phyloP scores from a whole-genome alignment of 1,140 invertebrate species.

The Penaeus chinensis region DNA sequence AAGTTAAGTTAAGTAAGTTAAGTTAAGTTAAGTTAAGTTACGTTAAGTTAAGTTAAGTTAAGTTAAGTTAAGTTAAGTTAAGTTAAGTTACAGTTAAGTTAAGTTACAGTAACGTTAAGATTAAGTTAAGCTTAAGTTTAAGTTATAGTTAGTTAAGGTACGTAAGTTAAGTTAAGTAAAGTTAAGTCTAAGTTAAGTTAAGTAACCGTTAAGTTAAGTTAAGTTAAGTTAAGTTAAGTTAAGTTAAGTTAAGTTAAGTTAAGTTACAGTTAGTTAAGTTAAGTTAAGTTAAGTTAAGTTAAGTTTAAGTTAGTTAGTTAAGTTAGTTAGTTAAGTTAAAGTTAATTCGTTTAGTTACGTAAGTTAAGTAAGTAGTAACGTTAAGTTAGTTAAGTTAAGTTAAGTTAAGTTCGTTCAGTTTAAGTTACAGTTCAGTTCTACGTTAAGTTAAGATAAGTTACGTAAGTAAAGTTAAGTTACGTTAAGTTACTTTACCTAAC shows the following conservation, averaged over 20 bases:
- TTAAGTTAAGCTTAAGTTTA: slow-evolving; percentile 2
- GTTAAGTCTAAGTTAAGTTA: slow-evolving; percentile 10
- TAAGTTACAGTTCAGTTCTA: slow-evolving; percentile 3
- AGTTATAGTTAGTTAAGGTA: background rate
- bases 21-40: too few relatives aligned
- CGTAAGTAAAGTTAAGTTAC: background rate
- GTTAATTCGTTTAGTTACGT: background rate
- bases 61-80: slow-evolving; percentile 11
- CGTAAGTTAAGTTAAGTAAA: background rate
- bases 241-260: too few relatives aligned
- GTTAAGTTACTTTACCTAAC: background rate
- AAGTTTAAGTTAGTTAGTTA: background rate
- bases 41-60: slow-evolving; percentile 11
- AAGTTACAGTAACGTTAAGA: background rate
- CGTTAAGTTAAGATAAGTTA: slow-evolving; percentile 2
- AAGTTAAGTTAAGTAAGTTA: slow-evolving; percentile 5
- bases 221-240: slow-evolving; percentile 7
- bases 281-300: background rate
- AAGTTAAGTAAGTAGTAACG: background rate
- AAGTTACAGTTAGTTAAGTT: too few relatives aligned
- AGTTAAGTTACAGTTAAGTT: slow-evolving; percentile 6
- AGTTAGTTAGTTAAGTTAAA: background rate
- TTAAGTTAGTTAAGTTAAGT: slow-evolving; percentile 11
- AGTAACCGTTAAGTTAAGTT: slow-evolving; percentile 2
- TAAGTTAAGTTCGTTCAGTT: slow-evolving; percentile 1